A percentile compares a stretch with the other conserved stretches of the same genome.
phyloP scores from a whole-genome alignment of 2,113 vertebrate genomes.

The Abramis brama region DNA sequence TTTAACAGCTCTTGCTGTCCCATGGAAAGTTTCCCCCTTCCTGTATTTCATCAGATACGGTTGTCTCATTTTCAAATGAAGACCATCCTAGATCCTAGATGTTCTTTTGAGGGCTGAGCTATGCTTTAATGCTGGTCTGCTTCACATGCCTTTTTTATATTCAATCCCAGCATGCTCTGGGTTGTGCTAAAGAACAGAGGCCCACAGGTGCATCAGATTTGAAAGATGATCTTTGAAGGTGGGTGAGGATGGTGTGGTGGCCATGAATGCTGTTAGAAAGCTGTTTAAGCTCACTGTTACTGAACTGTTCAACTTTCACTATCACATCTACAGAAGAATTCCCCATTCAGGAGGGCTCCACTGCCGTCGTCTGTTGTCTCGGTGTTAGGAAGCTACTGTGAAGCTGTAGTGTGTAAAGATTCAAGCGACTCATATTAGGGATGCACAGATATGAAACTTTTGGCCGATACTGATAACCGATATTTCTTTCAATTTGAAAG shows the following conservation, averaged over 20 bases:
- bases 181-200: constrained; percentile 33
- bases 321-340: constrained; percentile 34
- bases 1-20: constrained; percentile 34
- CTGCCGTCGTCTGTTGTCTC: neutral
- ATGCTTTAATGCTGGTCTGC: neutral
- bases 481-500: no score
- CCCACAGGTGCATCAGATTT: constrained; percentile 29
- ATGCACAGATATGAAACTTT: no score
- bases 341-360: constrained; percentile 2
- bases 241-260: constrained; percentile 19
- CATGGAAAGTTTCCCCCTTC: constrained; percentile 21
- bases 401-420: constrained; percentile 10
- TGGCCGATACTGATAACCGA: no score
- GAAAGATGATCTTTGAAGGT: constrained; percentile 34
- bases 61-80: constrained; percentile 31
- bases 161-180: constrained; percentile 11
- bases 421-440: neutral
- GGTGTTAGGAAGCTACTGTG: neutral
- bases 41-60: constrained; percentile 8
- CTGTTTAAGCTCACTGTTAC: constrained; percentile 24
- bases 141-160: constrained; percentile 27
- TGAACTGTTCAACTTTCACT: constrained; percentile 23
- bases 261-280: neutral
- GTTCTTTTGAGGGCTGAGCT: constrained; percentile 8
- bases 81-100: neutral